These are phyloP conservation scores for Parnassius smintheus DNA, from an alignment of 2,888 invertebrate genomes.

Conservation along the genomic window DNA sequence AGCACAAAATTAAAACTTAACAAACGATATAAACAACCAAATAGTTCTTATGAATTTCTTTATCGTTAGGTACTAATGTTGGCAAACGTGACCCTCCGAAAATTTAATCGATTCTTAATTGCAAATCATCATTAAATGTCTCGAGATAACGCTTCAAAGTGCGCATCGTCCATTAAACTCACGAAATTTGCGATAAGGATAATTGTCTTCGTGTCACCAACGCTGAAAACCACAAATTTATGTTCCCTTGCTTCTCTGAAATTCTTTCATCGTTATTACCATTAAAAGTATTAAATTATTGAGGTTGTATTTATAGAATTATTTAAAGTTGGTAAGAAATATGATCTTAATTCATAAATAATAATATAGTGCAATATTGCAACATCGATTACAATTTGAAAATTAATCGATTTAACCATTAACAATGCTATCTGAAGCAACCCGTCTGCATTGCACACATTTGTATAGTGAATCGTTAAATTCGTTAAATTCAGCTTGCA, in stretches of 20 bases:
- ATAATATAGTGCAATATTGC: conserved; percentile 20
- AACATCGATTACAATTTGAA: conserved; percentile 12
- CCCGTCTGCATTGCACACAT: conserved; percentile 11
- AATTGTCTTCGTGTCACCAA: conserved; percentile 28
- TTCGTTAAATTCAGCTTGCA: conserved; percentile 20
- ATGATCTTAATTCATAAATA: background rate
- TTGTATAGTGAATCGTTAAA: background rate
- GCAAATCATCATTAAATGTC: conserved; percentile 67
- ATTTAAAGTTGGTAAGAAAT: background rate
- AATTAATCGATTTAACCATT: conserved; percentile 21
- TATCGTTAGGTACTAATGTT: conserved; percentile 54
- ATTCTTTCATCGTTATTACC: background rate
- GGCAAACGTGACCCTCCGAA: conserved; percentile 67
- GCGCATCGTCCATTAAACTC: conserved; percentile 51
- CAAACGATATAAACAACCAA: background rate
- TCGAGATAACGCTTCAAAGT: conserved; percentile 65
- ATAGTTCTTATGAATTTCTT: conserved; percentile 33
- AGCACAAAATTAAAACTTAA: too few species aligned
- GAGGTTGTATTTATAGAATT: background rate
- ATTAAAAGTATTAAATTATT: background rate
- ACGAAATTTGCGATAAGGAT: conserved; percentile 57
- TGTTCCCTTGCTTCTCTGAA: background rate
- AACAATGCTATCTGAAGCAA: conserved; percentile 14
- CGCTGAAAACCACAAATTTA: conserved; percentile 21
- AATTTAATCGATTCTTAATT: conserved; percentile 77